Percentiles rank a stretch among this genome's conserved stretches.
phyloP scores from a whole-genome alignment of 2,888 invertebrate genomes.

The Brenthis ino region DNA sequence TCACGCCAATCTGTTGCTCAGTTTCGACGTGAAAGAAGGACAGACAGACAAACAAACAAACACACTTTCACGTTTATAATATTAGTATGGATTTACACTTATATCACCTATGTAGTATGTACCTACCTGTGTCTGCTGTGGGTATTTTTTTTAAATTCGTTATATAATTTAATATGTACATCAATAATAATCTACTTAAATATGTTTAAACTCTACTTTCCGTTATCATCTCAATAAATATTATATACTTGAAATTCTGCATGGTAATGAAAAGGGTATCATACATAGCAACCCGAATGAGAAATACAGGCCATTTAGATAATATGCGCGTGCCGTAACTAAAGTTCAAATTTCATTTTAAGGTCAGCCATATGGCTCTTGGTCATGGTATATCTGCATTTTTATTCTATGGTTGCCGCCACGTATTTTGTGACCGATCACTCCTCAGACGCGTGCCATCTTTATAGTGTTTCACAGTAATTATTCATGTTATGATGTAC shows the following conservation, averaged over 20 bases:
- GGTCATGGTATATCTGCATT: conserved; percentile 16
- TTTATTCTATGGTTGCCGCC: conserved; percentile 27
- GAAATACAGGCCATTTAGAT: conserved; percentile 29
- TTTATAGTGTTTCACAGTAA: conserved; percentile 28
- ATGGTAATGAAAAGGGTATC: conserved; percentile 11
- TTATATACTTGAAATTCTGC: not conserved
- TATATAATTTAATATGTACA: too few relatives aligned
- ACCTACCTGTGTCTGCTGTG: too few relatives aligned
- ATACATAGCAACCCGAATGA: conserved; percentile 19
- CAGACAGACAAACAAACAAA: too few relatives aligned
- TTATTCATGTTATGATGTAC: conserved; percentile 29
- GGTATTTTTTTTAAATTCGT: too few relatives aligned
- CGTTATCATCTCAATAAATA: too few relatives aligned
- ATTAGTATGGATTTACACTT: too few relatives aligned
- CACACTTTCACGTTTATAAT: too few relatives aligned
- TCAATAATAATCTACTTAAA: too few relatives aligned
- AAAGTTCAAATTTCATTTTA: conserved; percentile 23
- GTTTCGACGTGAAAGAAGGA: too few relatives aligned
- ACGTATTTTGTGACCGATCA: conserved; percentile 33
- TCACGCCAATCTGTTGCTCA: too few relatives aligned
- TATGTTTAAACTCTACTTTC: too few relatives aligned
- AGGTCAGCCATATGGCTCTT: conserved; percentile 10
- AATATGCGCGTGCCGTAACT: conserved; percentile 7
- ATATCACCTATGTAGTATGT: too few relatives aligned
- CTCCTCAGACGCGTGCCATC: conserved; percentile 28